Conservation (phyloP, 2,113 vertebrate genomes). For the Steatornis caripensis region DNA sequence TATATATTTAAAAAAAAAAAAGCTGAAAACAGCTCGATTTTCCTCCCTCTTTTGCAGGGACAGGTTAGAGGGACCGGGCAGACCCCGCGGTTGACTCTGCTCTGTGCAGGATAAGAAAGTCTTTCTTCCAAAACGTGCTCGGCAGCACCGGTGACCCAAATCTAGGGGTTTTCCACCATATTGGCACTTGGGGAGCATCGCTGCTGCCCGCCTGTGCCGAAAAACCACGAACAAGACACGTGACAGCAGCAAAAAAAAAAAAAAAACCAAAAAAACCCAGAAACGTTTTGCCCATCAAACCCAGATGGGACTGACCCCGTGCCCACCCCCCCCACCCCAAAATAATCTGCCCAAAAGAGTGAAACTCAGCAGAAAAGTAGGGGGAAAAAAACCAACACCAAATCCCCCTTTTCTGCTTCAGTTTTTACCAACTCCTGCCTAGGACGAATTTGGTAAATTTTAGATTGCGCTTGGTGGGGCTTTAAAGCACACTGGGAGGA, state of each 20-base stretch:
- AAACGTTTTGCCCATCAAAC: not conserved
- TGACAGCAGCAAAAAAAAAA: not conserved
- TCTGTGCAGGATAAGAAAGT: not conserved
- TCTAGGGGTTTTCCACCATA: not conserved
- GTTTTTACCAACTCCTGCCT: not conserved
- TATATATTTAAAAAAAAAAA: not conserved
- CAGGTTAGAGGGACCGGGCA: rapidly evolving
- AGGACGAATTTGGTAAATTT: not conserved
- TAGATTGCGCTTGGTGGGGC: too few relatives aligned
- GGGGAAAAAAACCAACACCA: not conserved
- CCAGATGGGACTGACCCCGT: not conserved
- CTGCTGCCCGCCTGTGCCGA: not conserved
- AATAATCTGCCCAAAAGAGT: too few relatives aligned
- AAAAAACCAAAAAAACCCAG: not conserved
- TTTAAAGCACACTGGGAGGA: too few relatives aligned
- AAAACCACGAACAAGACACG: not conserved
- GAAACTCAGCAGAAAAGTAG: not conserved
- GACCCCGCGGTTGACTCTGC: not conserved
- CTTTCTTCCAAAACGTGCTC: not conserved
- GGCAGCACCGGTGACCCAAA: not conserved
- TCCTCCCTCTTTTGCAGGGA: not conserved
- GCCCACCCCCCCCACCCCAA: not conserved
- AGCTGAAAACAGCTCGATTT: not conserved
- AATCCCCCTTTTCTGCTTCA: not conserved
- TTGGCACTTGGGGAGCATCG: not conserved